phyloP scores from a whole-genome alignment of 2,888 invertebrate species.

The Drosophila lacicola region DNA sequence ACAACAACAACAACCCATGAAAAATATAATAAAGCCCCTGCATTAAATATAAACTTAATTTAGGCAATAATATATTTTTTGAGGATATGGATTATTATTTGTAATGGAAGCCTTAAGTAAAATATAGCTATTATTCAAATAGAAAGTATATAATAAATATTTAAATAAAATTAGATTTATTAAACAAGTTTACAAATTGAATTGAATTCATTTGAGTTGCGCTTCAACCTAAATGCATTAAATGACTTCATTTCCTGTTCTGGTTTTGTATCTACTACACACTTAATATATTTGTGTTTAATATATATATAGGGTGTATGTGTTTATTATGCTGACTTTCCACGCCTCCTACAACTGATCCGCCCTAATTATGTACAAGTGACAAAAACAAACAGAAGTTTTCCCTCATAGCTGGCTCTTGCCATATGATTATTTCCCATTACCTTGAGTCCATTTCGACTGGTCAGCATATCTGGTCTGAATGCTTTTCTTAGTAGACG shows the following conservation, averaged over 20 bases:
- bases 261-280: slow-evolving; percentile 9
- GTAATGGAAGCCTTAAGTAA: background rate
- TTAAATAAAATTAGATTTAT: background rate
- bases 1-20: background rate
- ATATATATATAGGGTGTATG: slow-evolving; percentile 21
- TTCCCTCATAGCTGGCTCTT: background rate
- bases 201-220: slow-evolving; percentile 32
- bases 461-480: background rate
- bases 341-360: background rate
- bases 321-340: slow-evolving; percentile 27
- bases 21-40: background rate
- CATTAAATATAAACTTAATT: too few relatives aligned
- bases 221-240: slow-evolving; percentile 24
- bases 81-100: too few relatives aligned
- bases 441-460: background rate
- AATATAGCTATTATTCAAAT: slow-evolving; percentile 1
- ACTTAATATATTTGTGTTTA: slow-evolving; percentile 21
- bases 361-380: slow-evolving; percentile 48
- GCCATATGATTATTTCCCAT: slow-evolving; percentile 1
- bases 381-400: slow-evolving; percentile 5
- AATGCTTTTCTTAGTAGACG: slow-evolving; percentile 1
- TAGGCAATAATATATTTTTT: too few relatives aligned
- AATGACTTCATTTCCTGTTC: slow-evolving; percentile 13
- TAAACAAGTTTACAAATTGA: slow-evolving; percentile 8
- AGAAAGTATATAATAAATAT: too few relatives aligned